phyloP scores from a whole-genome alignment of 2,888 invertebrate genomes.

The Steromphala cineraria region DNA sequence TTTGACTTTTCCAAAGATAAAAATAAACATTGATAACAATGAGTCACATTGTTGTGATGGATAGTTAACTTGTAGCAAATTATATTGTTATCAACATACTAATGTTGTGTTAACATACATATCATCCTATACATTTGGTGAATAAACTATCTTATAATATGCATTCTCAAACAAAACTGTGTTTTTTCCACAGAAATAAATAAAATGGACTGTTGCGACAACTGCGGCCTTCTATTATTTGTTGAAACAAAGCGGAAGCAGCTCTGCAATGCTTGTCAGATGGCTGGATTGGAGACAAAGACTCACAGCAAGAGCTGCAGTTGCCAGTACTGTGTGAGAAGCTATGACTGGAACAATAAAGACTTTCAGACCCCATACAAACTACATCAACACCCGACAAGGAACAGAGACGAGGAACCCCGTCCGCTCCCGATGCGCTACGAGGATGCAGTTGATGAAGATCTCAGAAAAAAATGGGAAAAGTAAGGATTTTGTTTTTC shows the following conservation, averaged over 20 bases:
- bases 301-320: background rate
- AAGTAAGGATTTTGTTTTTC: conserved; percentile 21
- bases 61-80: too few relatives aligned
- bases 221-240: conserved; percentile 28
- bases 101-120: too few relatives aligned
- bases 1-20: too few relatives aligned
- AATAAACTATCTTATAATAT: too few relatives aligned
- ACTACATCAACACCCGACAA: background rate
- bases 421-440: background rate
- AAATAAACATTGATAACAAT: too few relatives aligned
- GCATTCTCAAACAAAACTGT: too few relatives aligned
- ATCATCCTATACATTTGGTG: too few relatives aligned
- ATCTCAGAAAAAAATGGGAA: conserved; percentile 39
- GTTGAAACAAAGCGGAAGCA: background rate
- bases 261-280: background rate
- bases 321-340: background rate
- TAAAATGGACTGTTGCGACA: conserved; percentile 22
- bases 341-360: background rate
- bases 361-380: background rate
- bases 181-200: background rate
- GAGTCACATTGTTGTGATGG: too few relatives aligned
- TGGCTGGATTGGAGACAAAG: background rate
- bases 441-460: conserved; percentile 30
- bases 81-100: too few relatives aligned
- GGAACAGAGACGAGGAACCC: background rate